Conservation (phyloP, 1,140 invertebrate species). For the Drosophila pallidifrons region DNA sequence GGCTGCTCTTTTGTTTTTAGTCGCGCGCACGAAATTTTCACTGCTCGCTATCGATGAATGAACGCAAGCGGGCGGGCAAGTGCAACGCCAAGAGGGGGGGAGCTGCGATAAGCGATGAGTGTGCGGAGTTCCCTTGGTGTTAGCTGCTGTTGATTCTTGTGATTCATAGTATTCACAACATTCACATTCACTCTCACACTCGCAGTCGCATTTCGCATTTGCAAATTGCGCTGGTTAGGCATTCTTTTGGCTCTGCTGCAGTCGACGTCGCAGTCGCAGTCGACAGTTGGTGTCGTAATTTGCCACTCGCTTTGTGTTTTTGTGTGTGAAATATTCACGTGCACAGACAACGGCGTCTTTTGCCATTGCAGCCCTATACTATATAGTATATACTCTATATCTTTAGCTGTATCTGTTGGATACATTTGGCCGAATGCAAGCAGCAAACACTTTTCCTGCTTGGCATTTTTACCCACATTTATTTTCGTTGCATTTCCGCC, state of each 20-base stretch:
- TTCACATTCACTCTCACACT: constrained; percentile 24
- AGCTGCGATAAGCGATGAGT: constrained; percentile 60
- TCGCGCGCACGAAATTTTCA: constrained; percentile 68
- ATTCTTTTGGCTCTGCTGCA: constrained; percentile 45
- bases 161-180: constrained; percentile 60
- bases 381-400: constrained; percentile 10
- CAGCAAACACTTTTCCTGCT: constrained; percentile 53
- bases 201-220: constrained; percentile 48
- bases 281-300: constrained; percentile 45
- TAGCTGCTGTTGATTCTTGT: constrained; percentile 42
- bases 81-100: background rate
- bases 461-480: constrained; percentile 78
- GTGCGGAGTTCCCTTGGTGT: constrained; percentile 70
- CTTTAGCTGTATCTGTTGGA: constrained; percentile 21
- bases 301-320: constrained; percentile 41
- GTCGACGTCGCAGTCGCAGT: constrained; percentile 1
- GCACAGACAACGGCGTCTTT: constrained; percentile 42
- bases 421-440: constrained; percentile 14
- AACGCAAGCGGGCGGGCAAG: constrained; percentile 17
- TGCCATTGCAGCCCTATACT: constrained; percentile 15
- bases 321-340: constrained; percentile 70
- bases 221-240: constrained; percentile 77
- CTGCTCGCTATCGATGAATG: constrained; percentile 68
- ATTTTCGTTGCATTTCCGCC: constrained; percentile 77
- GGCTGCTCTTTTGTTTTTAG: constrained; percentile 51